Conservation (phyloP, 2,113 vertebrate species). For the Lepisosteus osseus region DNA sequence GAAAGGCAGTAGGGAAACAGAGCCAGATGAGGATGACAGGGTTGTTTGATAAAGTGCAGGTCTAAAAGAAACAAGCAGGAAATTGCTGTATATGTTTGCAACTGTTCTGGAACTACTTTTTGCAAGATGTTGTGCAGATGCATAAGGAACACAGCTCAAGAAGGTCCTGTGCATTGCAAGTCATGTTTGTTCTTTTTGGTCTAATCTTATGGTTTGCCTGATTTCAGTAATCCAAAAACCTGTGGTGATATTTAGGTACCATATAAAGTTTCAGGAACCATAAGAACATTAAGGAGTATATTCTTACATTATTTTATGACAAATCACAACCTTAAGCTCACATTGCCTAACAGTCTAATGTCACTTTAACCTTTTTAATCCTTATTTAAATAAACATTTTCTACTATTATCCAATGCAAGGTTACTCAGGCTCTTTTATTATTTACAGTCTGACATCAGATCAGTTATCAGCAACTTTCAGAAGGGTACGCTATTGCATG, state of each 20-base stretch:
- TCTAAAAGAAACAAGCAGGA: constrained; percentile 49
- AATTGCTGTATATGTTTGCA: constrained; percentile 47
- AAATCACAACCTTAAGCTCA: no score
- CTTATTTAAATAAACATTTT: no score
- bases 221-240: constrained; percentile 49
- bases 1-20: constrained; percentile 25
- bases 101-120: constrained; percentile 38
- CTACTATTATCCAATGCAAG: no score
- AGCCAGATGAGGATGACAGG: constrained; percentile 36
- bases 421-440: no score
- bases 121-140: constrained; percentile 45
- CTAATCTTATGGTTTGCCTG: constrained; percentile 42
- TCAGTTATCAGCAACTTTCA: constrained; percentile 33
- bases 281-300: no score
- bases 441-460: constrained; percentile 12
- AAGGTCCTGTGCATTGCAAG: constrained; percentile 26
- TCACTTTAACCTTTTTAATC: no score
- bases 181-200: constrained; percentile 33
- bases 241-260: constrained; percentile 11
- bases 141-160: constrained; percentile 52
- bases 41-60: constrained; percentile 56
- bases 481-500: constrained; percentile 9
- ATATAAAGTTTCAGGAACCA: no score
- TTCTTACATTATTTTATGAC: no score
- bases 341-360: no score